Evolutionary conservation across 2,888 invertebrate genomes (phyloP), one percentile per base, ranked within the genome.

Genomic region (Lepidocyrtoides sp.): DNA sequence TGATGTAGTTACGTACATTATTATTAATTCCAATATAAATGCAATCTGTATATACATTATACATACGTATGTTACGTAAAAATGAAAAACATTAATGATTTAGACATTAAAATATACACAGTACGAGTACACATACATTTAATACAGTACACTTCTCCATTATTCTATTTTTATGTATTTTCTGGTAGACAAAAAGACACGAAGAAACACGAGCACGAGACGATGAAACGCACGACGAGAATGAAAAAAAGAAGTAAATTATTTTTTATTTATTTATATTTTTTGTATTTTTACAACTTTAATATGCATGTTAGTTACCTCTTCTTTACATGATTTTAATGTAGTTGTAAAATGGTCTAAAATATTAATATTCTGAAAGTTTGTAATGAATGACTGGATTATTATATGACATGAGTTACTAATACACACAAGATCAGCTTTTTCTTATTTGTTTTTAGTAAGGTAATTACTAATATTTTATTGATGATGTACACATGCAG

Each of bases 371-470:
- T 54, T 60, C 20, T 72, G 72, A 36, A 72, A 72, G 41, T 72
- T 69, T 41, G 36, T n/a, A 41, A 41, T 26, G 72, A 41, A 72
- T 41, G 72, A 72, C 72, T 72, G 72, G 72, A 41, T 72, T 72
- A 41, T 41, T 41, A 72, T n/a, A n/a, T 72, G 41, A 63, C 63
- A 63, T 29, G 63, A 72, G 41, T 36, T 72, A n/a, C n/a, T 14
- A 4, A 3, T 14, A 51, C 10, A n/a, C 12, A 72, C 41, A 72
- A 72, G 36, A 36, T 72, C 41, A 72, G 2, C 32, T 36, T 32
- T 14, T 66, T 0, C 32, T 10, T 32, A 66, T 32, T 29, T 14
- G 1, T 44, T 44, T 44, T 2, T 44, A 44, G 8, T 12, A 48
- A 12, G 12, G 44, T 48, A 48, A 48, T 54, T 23, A 20, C 5